These are phyloP conservation scores for Camelus dromedarius DNA, from an alignment of 2,113 vertebrate genomes.

Conservation along the genomic window DNA sequence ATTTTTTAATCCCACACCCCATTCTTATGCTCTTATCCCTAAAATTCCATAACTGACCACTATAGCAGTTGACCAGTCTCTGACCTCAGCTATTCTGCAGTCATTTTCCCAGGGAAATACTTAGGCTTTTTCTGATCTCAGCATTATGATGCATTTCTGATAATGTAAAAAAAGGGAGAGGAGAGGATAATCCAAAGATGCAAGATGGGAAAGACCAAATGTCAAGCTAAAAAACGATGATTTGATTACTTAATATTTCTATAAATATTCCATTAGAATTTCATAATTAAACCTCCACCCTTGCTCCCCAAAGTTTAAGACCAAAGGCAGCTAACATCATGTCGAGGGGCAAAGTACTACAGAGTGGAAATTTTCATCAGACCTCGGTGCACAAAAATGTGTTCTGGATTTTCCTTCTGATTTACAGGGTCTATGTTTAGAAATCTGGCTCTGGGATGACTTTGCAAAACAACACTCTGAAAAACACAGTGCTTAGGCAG, in stretches of 20 bases:
- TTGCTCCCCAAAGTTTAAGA: neutral
- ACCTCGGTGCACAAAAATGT: constrained; percentile 48
- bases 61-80: neutral
- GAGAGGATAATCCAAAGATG: neutral
- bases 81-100: neutral
- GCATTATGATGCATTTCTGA: neutral
- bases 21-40: neutral
- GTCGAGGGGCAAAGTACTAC: neutral
- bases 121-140: neutral
- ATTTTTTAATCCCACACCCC: neutral
- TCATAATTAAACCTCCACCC: constrained; percentile 27
- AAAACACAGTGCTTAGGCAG: constrained; percentile 62
- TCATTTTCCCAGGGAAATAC: neutral
- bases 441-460: constrained; percentile 55
- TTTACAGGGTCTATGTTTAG: constrained; percentile 73
- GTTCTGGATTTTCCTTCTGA: constrained; percentile 69
- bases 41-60: neutral
- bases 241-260: constrained; percentile 58
- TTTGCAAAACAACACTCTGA: constrained; percentile 47
- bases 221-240: constrained; percentile 55
- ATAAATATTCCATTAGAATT: constrained; percentile 54
- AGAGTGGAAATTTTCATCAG: constrained; percentile 77
- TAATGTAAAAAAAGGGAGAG: neutral
- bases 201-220: constrained; percentile 47
- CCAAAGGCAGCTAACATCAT: neutral